Evolutionary conservation across 2,888 invertebrate species (phyloP).

Genomic region (Diadromus collaris): DNA sequence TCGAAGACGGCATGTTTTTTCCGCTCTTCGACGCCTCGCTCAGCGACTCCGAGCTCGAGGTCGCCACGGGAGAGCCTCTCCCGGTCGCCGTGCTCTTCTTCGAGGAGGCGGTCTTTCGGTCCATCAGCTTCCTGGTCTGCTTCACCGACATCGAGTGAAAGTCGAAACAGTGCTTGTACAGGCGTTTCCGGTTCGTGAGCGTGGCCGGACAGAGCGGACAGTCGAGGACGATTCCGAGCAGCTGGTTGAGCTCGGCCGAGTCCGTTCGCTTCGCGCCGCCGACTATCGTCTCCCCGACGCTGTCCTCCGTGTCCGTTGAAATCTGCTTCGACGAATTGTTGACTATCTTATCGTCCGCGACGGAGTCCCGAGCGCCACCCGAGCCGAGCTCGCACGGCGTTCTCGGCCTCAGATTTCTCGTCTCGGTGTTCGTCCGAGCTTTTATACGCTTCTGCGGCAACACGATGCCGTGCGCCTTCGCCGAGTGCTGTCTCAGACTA

Average conservation of each 20-base stretch:
- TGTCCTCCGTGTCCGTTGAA: not conserved
- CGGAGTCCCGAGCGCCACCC: not conserved
- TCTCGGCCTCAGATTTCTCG: constrained; percentile 10
- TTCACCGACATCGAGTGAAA: not conserved
- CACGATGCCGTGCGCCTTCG: constrained; percentile 69
- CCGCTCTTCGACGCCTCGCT: not conserved
- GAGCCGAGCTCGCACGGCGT: not conserved
- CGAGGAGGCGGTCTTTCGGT: not conserved
- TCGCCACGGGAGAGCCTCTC: too few species aligned
- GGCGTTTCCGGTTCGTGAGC: not conserved
- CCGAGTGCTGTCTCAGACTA: constrained; percentile 67
- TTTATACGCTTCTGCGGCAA: constrained; percentile 58
- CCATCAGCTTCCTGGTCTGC: not conserved
- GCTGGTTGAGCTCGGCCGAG: not conserved
- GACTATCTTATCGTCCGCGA: not conserved
- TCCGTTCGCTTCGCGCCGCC: not conserved
- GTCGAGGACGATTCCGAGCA: not conserved
- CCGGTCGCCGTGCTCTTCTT: not conserved
- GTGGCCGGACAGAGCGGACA: not conserved
- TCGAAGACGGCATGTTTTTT: too few species aligned
- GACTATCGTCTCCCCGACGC: not conserved
- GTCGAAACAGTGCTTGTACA: constrained; percentile 6
- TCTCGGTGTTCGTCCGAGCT: constrained; percentile 9
- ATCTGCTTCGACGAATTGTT: not conserved
- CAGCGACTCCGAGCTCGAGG: not conserved